phyloP scores from a whole-genome alignment of 2,888 invertebrate genomes.

The Blastobasis adustella region DNA sequence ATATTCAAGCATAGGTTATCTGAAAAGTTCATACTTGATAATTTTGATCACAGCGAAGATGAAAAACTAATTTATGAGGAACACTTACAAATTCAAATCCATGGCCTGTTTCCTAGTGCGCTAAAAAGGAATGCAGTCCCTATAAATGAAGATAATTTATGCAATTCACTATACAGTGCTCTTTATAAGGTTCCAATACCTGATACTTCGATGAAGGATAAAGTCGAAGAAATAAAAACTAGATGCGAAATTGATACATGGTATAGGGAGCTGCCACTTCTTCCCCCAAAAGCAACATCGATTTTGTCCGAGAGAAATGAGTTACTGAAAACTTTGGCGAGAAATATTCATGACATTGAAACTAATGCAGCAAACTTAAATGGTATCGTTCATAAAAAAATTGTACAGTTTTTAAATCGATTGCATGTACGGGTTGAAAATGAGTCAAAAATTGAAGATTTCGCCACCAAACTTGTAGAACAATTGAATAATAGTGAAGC shows the following conservation, averaged over 20 bases:
- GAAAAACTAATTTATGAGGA: conserved; percentile 37
- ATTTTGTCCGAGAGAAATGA: conserved; percentile 37
- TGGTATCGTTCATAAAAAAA: conserved; percentile 36
- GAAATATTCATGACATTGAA: conserved; percentile 42
- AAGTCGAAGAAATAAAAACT: conserved; percentile 48
- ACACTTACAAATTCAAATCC: conserved; percentile 30
- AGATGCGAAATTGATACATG: conserved; percentile 43
- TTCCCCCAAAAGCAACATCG: conserved; percentile 17
- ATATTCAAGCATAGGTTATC: conserved; percentile 43
- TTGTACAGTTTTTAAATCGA: conserved; percentile 37
- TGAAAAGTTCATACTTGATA: conserved; percentile 46
- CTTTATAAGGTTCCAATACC: conserved; percentile 43
- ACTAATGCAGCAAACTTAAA: conserved; percentile 18
- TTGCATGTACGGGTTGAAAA: conserved; percentile 30
- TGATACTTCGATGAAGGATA: conserved; percentile 27
- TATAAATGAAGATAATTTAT: conserved; percentile 34
- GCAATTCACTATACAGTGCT: conserved; percentile 37
- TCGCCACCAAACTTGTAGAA: conserved; percentile 26
- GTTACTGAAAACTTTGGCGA: conserved; percentile 36
- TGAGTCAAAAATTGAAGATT: conserved; percentile 21
- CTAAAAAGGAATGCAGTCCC: conserved; percentile 32
- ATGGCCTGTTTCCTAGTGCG: conserved; percentile 33
- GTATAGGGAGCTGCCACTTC: conserved; percentile 40
- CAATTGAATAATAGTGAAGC: conserved; percentile 29
- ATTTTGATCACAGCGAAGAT: conserved; percentile 43